These are phyloP conservation scores for Bedellia somnulentella DNA, from an alignment of 2,888 invertebrate genomes.

Conservation along the genomic window DNA sequence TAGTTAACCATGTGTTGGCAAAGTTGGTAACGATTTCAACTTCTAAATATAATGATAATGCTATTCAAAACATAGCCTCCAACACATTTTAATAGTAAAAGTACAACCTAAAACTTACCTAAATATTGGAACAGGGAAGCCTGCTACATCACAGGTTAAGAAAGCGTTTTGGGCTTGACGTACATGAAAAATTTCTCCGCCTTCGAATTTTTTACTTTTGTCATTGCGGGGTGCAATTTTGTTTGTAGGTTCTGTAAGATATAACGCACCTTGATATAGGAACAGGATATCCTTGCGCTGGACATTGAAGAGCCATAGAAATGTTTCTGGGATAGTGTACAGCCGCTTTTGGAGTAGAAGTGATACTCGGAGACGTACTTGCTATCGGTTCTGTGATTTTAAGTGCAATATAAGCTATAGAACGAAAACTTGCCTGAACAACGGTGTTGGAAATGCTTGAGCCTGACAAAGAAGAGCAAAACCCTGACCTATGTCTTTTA, in stretches of 20 bases:
- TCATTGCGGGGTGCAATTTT: conserved; percentile 65
- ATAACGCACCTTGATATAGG: conserved; percentile 66
- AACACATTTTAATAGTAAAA: too few species aligned
- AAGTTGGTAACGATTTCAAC: too few species aligned
- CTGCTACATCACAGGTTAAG: conserved; percentile 57
- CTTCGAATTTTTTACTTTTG: conserved; percentile 36
- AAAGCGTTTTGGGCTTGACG: conserved; percentile 29
- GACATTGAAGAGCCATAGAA: conserved; percentile 47
- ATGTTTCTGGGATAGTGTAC: conserved; percentile 30
- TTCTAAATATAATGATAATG: too few species aligned
- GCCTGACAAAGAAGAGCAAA: conserved; percentile 55
- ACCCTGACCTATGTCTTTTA: conserved; percentile 21
- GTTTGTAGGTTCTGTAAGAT: conserved; percentile 66
- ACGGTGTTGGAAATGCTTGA: conserved; percentile 53
- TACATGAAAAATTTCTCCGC: conserved; percentile 43
- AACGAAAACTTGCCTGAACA: conserved; percentile 37
- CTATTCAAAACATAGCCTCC: too few species aligned
- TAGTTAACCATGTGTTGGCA: too few species aligned
- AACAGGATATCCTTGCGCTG: conserved; percentile 62
- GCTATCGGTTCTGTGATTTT: conserved; percentile 41
- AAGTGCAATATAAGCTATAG: neutral
- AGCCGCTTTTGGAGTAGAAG: conserved; percentile 49
- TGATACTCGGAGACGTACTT: conserved; percentile 51
- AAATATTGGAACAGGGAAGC: conserved; percentile 54
- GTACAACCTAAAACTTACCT: conserved; percentile 29